Conservation (phyloP, 2,888 invertebrate genomes). For the Sarcophaga subvicina region DNA sequence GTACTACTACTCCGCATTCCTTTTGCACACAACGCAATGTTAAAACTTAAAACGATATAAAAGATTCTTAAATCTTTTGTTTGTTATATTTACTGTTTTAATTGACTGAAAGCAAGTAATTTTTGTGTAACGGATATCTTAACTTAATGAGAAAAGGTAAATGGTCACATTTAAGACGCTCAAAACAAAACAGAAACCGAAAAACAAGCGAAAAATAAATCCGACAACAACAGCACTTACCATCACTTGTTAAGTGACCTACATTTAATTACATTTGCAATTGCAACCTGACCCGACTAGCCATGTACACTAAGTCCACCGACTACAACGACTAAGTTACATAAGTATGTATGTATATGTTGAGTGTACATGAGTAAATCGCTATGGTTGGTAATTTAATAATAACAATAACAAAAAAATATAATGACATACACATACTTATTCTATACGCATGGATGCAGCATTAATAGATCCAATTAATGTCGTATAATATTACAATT, state of each 20-base stretch:
- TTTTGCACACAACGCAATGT: too few relatives aligned
- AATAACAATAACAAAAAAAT: neutral
- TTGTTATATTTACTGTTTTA: too few relatives aligned
- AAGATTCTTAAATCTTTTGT: too few relatives aligned
- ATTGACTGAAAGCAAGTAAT: too few relatives aligned
- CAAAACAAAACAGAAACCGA: neutral
- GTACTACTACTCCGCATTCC: too few relatives aligned
- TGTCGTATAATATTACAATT: neutral
- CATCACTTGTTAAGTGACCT: constrained; percentile 37
- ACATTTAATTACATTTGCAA: constrained; percentile 13
- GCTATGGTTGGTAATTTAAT: too few relatives aligned
- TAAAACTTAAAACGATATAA: too few relatives aligned
- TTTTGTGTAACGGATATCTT: too few relatives aligned
- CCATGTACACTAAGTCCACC: constrained; percentile 9
- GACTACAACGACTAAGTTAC: neutral
- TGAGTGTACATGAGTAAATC: neutral
- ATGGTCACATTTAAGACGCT: neutral
- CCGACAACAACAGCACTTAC: constrained; percentile 11
- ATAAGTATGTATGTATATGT: neutral
- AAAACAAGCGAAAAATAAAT: neutral
- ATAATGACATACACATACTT: neutral
- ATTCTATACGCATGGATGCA: neutral
- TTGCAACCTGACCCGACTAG: constrained; percentile 30
- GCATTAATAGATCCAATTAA: neutral
- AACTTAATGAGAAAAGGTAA: neutral